Base-by-base conservation (phyloP, 2,113 vertebrate genomes). In the Bubo blakistoni region DNA sequence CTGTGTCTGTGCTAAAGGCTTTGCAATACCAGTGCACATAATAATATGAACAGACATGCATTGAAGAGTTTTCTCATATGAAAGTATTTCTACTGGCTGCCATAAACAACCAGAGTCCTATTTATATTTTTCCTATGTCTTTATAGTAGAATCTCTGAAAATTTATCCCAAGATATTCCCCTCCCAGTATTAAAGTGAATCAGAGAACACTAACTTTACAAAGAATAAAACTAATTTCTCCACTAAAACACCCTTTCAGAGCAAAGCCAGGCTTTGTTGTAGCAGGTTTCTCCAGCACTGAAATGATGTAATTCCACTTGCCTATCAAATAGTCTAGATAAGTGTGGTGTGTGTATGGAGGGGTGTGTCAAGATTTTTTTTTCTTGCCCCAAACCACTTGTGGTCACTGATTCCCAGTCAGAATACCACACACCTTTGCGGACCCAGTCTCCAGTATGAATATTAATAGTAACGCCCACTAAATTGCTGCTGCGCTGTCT, bases 401-500 rank as follows among this genome's bases (percentile, higher is more conserved):
- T 44, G n/a, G 34, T 44, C 51, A 62, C 19, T 12, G 16, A 51
- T n/a, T 30, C 18, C 0, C 2, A 96, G 80, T 13, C 13, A 54
- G 55, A 59, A 83, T 38, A 10, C 7, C 94, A 93, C 97, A 11
- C 94, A 98, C 98, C 98, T 98, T 98, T 98, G 57, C 98, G 98
- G 51, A 98, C 98, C 99, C 99, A 99, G 90, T 99, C 99, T 97
- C 99, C 99, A 13, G 99, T 99, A 93, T 99, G 99, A 96, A 99
- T 99, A 92, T 99, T 99, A 90, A 99, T 99, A 46, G 99, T 99
- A 44, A 99, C 99, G 7, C 99, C 99, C 86, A 99, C 99, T 85
- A 99, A 98, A 95, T 99, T 99, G 97, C 99, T 99, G 98, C 99
- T 99, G 94, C 99, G 98, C 94, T 99, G 99, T 82, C 99, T 98